phyloP scores from a whole-genome alignment of 2,888 invertebrate genomes.

The Theristus sp. region DNA sequence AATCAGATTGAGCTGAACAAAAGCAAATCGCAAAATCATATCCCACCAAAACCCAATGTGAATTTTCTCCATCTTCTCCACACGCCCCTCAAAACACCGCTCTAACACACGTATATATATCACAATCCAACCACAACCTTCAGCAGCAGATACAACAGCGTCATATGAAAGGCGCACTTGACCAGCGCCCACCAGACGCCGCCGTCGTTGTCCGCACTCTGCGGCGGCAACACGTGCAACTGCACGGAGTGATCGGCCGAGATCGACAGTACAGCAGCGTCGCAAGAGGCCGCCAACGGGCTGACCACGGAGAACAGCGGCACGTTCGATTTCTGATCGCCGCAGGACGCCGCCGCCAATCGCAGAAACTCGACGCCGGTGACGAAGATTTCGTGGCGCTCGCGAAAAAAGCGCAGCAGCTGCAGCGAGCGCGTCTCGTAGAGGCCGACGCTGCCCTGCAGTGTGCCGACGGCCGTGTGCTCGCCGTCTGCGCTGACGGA shows the following conservation, averaged over 20 bases:
- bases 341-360: background rate
- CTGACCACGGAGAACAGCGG: background rate
- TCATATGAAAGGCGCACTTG: background rate
- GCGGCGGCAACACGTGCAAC: background rate
- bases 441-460: background rate
- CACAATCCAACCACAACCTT: background rate
- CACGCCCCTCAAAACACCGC: no score
- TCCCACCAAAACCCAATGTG: no score
- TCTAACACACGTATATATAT: no score
- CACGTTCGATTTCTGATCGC: background rate
- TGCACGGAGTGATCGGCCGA: background rate
- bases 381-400: background rate
- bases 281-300: background rate
- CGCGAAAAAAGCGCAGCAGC: background rate
- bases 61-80: no score
- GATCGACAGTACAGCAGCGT: background rate
- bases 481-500: background rate
- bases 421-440: background rate
- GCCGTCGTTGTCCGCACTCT: background rate
- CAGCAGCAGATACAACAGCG: background rate
- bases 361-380: background rate
- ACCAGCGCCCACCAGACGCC: background rate
- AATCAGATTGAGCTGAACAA: no score
- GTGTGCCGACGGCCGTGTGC: background rate
- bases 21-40: no score